Evolutionary conservation across 2,888 invertebrate genomes (phyloP).

Genomic region (Alentia gelatinosa): DNA sequence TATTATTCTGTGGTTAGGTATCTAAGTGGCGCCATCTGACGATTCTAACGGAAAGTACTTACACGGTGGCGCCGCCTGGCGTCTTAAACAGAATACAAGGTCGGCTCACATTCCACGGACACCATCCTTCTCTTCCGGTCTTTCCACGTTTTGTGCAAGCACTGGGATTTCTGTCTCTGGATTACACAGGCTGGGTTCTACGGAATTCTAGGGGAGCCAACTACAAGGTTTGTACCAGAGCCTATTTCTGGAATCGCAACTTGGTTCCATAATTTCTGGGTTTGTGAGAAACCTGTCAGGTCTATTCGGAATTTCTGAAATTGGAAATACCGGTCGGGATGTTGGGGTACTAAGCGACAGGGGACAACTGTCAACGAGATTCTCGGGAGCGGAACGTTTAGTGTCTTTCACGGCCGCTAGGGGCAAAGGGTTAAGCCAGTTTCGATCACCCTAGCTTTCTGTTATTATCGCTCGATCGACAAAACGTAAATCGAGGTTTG

Average conservation of each 20-base stretch:
- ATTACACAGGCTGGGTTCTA: background rate
- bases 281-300: background rate
- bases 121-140: conserved; percentile 16
- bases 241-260: background rate
- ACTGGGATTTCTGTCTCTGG: conserved; percentile 33
- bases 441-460: background rate
- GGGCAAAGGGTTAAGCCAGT: background rate
- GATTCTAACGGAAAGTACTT: too few species aligned
- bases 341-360: background rate
- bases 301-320: background rate
- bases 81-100: background rate
- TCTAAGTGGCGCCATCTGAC: too few species aligned
- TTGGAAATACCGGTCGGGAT: background rate
- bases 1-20: too few species aligned
- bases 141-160: conserved; percentile 57
- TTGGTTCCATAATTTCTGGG: background rate
- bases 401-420: background rate
- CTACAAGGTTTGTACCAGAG: background rate
- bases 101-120: background rate
- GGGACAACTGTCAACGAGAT: background rate
- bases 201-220: background rate
- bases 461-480: too few species aligned
- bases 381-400: background rate
- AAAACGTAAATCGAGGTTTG: too few species aligned
- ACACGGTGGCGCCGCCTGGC: background rate